Evolutionary conservation across 1,140 invertebrate genomes (phyloP).

Genomic region (Drosophila asahinai): DNA sequence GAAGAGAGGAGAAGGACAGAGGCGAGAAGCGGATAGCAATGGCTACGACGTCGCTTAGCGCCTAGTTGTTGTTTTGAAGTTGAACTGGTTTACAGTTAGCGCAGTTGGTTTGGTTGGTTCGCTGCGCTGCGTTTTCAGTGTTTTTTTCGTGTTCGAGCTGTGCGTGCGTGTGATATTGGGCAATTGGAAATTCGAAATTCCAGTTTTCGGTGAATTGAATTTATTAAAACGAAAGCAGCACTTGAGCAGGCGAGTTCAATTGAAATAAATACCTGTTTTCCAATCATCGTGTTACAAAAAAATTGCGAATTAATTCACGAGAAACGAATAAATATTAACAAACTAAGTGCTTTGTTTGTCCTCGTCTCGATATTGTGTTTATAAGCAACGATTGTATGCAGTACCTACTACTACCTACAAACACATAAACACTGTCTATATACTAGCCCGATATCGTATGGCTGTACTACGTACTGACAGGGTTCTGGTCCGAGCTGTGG

Average conservation of each 20-base stretch:
- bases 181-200: slow-evolving; percentile 41
- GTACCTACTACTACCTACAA: background rate
- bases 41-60: slow-evolving; percentile 41
- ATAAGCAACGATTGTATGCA: background rate
- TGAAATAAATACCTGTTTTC: slow-evolving; percentile 31
- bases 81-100: slow-evolving; percentile 78
- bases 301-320: slow-evolving; percentile 2
- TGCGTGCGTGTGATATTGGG: slow-evolving; percentile 55
- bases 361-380: slow-evolving; percentile 3
- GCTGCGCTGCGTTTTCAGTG: slow-evolving; percentile 30
- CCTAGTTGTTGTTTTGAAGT: slow-evolving; percentile 80
- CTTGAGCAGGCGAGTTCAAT: slow-evolving; percentile 48
- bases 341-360: slow-evolving; percentile 5
- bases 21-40: slow-evolving; percentile 31
- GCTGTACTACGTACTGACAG: background rate
- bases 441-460: slow-evolving; percentile 10
- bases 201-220: slow-evolving; percentile 26
- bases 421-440: slow-evolving; percentile 4
- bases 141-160: slow-evolving; percentile 45
- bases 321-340: slow-evolving; percentile 21
- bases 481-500: slow-evolving; percentile 23
- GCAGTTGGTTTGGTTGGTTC: slow-evolving; percentile 27
- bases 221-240: slow-evolving; percentile 47
- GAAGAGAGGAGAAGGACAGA: background rate
- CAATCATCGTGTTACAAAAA: slow-evolving; percentile 7